These are phyloP conservation scores for Acromyrmex echinatior DNA, from an alignment of 1,140 invertebrate species.

Conservation along the genomic window DNA sequence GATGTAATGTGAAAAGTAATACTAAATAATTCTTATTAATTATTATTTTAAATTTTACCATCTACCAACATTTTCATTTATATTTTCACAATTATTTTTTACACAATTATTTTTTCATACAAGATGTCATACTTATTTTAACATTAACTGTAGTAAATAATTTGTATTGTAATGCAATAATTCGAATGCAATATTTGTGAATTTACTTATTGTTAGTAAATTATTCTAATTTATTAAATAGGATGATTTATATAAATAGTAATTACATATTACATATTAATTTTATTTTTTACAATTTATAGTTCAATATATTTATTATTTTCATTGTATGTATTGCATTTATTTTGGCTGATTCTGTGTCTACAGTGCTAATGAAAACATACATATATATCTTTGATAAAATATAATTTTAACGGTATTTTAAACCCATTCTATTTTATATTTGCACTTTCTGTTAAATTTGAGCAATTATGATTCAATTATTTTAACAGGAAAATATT, in stretches of 20 bases:
- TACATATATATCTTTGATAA: background rate
- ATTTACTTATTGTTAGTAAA: too few species aligned
- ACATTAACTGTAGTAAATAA: background rate
- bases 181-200: background rate
- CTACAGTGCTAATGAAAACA: slow-evolving; percentile 1
- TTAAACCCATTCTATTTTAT: background rate
- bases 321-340: background rate
- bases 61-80: background rate
- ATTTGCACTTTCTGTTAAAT: slow-evolving; percentile 11
- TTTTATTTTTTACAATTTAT: slow-evolving; percentile 6
- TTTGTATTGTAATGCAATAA: background rate
- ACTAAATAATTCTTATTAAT: background rate
- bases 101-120: background rate
- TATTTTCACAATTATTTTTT: background rate
- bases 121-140: background rate
- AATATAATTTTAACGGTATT: slow-evolving; percentile 11
- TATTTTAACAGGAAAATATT: slow-evolving; percentile 14
- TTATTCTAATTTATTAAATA: background rate
- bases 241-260: background rate
- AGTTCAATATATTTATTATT: background rate
- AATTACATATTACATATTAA: background rate
- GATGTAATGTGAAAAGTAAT: background rate
- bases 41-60: background rate
- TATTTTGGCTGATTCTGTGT: slow-evolving; percentile 8
- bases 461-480: background rate